phyloP scores from a whole-genome alignment of 2,797 vertebrate genomes.

The Enteromius viviparus region DNA sequence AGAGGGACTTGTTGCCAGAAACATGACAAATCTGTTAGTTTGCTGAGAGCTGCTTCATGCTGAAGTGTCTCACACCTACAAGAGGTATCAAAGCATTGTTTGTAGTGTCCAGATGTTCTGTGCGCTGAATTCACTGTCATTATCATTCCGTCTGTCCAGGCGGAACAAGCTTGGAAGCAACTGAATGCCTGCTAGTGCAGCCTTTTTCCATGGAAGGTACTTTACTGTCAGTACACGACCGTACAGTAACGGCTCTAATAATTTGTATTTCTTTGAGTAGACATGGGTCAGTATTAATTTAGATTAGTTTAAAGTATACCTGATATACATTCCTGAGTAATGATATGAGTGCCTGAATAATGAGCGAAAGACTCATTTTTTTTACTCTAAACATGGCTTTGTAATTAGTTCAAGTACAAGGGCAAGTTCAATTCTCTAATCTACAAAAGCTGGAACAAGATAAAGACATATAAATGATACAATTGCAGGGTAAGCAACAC shows the following conservation, averaged over 20 bases:
- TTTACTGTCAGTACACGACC: constrained; percentile 2
- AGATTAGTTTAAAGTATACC: not conserved
- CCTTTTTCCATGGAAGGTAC: not conserved
- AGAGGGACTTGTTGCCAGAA: constrained; percentile 55
- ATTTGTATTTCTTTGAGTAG: not conserved
- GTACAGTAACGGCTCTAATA: not conserved
- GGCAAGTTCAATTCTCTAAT: constrained; percentile 30
- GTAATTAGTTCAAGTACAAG: constrained; percentile 42
- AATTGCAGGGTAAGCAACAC: not conserved
- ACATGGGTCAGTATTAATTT: not conserved
- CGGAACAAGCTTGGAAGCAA: constrained; percentile 12
- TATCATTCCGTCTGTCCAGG: constrained; percentile 72
- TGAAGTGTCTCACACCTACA: constrained; percentile 70
- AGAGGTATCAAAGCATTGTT: constrained; percentile 60
- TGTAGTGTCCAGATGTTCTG: constrained; percentile 76
- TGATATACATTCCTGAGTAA: not conserved
- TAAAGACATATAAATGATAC: constrained; percentile 8
- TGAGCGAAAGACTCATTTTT: not conserved
- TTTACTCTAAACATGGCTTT: not conserved
- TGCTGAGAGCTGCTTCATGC: constrained; percentile 67
- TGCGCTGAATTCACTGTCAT: constrained; percentile 74
- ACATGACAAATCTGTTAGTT: constrained; percentile 76
- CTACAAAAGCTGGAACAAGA: constrained; percentile 40
- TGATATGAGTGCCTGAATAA: not conserved
- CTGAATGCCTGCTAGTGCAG: not conserved